Base-by-base conservation (phyloP, 2,113 vertebrate species). In the Ciconia maguari region DNA sequence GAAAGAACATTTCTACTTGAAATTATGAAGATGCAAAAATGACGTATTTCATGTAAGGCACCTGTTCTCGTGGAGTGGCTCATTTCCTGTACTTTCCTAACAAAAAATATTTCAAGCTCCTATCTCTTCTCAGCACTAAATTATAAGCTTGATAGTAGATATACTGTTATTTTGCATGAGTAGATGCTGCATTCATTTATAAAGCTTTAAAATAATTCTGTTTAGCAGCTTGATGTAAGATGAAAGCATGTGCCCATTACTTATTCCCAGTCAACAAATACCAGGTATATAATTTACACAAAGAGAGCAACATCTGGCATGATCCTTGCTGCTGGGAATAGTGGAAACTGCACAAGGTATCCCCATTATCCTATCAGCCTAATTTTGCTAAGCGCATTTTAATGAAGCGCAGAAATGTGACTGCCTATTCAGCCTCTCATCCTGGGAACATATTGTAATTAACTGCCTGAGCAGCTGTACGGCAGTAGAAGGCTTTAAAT, bases 391-490 rank as follows among this genome's bases (percentile, higher is more conserved):
- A 96, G 76, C 58, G 95, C 20, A 48, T 87, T 95, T 90, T 97
- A 96, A 97, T 96, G 96, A 96, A 96, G 65, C 13, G 0, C 21
- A 29, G 89, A 92, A 86, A 90, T 52, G 68, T 5, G 16, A 36
- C 83, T 91, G 93, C 78, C 81, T 83, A 78, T 75, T 97, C 93
- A 96, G 64, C 76, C 78, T 83, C 95, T 83, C 51, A 51, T 93
- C 86, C 91, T 69, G 21, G 42, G 87, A 97, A 87, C 94, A 95
- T 92, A 92, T 90, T 97, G 96, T 94, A 94, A 97, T 97, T 96
- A 96, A 96, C 91, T 95, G 94, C 92, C 91, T 95, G 75, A 94
- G 81, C 95, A 96, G 94, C 91, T 95, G 85, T 77, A 90, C 2
- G 1, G 75, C 8, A 0, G 55, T 57, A 65, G 82, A 87, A 87